Base-by-base conservation (phyloP, 2,888 invertebrate species). In the Drosophila macrospina region DNA sequence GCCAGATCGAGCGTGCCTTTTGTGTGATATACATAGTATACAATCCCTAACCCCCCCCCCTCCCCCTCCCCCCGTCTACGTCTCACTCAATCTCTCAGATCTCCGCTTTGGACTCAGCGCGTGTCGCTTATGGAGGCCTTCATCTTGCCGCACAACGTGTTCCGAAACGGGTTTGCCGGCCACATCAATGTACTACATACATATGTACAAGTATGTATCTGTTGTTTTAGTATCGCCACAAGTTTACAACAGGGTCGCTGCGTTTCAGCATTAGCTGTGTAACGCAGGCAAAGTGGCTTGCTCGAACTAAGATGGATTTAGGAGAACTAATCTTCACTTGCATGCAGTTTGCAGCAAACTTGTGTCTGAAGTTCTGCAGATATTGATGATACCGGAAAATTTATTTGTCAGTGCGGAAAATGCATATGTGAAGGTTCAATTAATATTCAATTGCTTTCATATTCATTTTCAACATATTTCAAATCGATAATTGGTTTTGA, bases 81-180 rank as follows among this genome's bases (percentile, higher is more conserved):
- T 48, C 54, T 13, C n/a, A 15, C n/a, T 10, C 50, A 24, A 8
- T 4, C 11, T 37, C 13, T 28, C 63, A 42, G 36, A 41, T 42
- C 56, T 44, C 50, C 47, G 68, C 62, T 73, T 48, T 72, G 74
- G 42, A 68, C 68, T 66, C 76, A 82, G 82, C 83, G 80, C 82
- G 83, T 84, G 83, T 81, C 82, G 70, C 69, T 63, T 52, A 48
- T 64, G 69, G 75, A 82, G 85, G 78, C 83, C 85, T 85, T 82
- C 84, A 86, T 84, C 84, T 84, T 71, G 82, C 85, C 84, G 86
- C 80, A 72, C 72, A 82, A 86, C 80, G 80, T 84, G 84, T 86
- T 84, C 70, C 78, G 62, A 78, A 85, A 85, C 85, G 76, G 69
- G 85, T 85, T 85, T 86, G 51, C 59, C 74, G 69, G 74, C 76